Evolutionary conservation across 2,113 vertebrate species (phyloP), one percentile per base, ranked within the genome.

Genomic region (Melospiza melodia): DNA sequence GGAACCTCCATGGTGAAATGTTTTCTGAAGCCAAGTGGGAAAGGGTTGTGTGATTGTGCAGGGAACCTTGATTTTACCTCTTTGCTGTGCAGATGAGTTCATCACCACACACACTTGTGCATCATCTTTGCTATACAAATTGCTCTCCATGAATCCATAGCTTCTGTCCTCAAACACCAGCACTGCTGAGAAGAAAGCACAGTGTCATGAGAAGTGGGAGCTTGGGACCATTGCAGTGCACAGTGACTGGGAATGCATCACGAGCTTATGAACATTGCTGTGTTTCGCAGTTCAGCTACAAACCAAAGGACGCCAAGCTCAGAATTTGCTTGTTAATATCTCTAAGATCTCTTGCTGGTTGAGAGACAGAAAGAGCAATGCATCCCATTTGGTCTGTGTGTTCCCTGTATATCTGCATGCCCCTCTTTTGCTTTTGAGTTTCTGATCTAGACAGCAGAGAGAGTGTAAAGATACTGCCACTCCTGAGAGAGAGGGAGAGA

Each of bases 241-340:
- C 3, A 1, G 58, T 48, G 52, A 24, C 31, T 55, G 51, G 52
- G 63, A 85, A 43, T 48, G 11, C 33, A 27, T 49, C 1, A 0
- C 35, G 57, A 14, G 4, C 8, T 69, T 52, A 14, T 0, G 12
- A 55, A 23, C 7, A 1, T 48, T 19, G 54, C 22, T 37, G 10
- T 28, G 37, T 44, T 79, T 79, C 66, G 46, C 63, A 39, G 49
- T n/a, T 79, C 59, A 54, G 44, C 51, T 87, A 49, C 75, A 87
- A 54, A 80, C 9, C 15, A 18, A 80, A 74, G 46, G 33, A 37
- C 13, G 35, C 18, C 27, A 69, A 23, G 22, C n/a, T 92, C 67
- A 51, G 33, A 86, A 76, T 46, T 69, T 84, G 11, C 17, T 52
- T 61, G 12, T 72, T 92, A n/a, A 25, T 74, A 31, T 31, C 21